Evolutionary conservation across 2,797 vertebrate species (phyloP).

Genomic region (Falco berigora): DNA sequence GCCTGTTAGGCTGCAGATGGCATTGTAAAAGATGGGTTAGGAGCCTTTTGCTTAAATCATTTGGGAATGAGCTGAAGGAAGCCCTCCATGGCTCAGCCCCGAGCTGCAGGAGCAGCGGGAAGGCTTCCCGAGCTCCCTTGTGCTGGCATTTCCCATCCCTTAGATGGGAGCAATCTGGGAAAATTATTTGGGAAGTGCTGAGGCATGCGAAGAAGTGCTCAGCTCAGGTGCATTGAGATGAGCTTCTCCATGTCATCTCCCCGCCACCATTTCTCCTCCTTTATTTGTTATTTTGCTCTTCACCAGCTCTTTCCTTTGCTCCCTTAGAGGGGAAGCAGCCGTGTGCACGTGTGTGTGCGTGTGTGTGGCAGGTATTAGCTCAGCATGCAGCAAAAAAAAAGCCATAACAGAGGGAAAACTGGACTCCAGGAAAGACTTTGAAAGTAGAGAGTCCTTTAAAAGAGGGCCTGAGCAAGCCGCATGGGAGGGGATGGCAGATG

Average conservation of each 20-base stretch:
- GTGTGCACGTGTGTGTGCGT: accelerated
- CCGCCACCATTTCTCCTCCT: too few species aligned
- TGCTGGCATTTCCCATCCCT: not conserved
- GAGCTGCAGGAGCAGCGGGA: not conserved
- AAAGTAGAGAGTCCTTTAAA: constrained; percentile 40
- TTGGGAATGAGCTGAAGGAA: not conserved
- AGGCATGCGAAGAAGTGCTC: not conserved
- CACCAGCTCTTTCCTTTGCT: not conserved
- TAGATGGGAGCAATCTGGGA: not conserved
- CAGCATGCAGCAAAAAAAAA: not conserved
- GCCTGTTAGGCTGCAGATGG: not conserved
- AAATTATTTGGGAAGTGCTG: not conserved
- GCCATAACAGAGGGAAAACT: not conserved
- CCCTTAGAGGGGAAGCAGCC: not conserved
- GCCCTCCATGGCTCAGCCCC: not conserved
- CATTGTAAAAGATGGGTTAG: not conserved
- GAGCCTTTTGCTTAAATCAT: not conserved
- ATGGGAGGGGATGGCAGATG: too few species aligned
- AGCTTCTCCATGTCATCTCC: not conserved
- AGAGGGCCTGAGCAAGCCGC: too few species aligned
- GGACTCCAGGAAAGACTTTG: constrained; percentile 15
- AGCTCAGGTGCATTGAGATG: not conserved
- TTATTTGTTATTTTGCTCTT: not conserved
- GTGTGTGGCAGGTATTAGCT: not conserved
- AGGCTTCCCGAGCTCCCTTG: not conserved